These are phyloP conservation scores for Phengaris arion DNA, from an alignment of 2,888 invertebrate species.

Conservation along the genomic window DNA sequence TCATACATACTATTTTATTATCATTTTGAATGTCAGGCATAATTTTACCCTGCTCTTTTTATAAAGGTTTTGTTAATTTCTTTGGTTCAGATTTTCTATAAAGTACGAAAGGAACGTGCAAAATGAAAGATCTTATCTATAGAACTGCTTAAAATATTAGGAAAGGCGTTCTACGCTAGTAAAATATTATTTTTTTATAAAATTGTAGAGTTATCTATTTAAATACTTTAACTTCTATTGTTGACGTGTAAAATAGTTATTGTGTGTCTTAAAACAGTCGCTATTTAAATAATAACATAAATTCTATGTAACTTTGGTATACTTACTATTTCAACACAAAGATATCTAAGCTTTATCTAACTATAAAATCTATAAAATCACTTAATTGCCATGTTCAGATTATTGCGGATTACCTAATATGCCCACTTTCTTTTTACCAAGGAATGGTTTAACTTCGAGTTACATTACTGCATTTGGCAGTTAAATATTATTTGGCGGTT, in stretches of 20 bases:
- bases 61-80: constrained; percentile 61
- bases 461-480: no score
- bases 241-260: constrained; percentile 16
- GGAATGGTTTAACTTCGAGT: no score
- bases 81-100: constrained; percentile 56
- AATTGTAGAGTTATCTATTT: background rate
- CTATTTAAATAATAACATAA: background rate
- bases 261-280: constrained; percentile 3
- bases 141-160: constrained; percentile 22
- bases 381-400: background rate
- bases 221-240: constrained; percentile 3
- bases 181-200: constrained; percentile 19
- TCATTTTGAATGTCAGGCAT: constrained; percentile 66
- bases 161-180: constrained; percentile 21
- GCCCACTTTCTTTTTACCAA: background rate
- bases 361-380: background rate
- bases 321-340: background rate
- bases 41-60: constrained; percentile 71
- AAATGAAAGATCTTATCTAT: constrained; percentile 33
- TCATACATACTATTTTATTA: constrained; percentile 51
- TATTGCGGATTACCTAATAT: background rate
- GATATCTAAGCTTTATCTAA: background rate
- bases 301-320: background rate
- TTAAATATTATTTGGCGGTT: no score
- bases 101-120: constrained; percentile 34